These are phyloP conservation scores for Platerodrilus igneus DNA, from an alignment of 2,888 invertebrate species.

Conservation along the genomic window DNA sequence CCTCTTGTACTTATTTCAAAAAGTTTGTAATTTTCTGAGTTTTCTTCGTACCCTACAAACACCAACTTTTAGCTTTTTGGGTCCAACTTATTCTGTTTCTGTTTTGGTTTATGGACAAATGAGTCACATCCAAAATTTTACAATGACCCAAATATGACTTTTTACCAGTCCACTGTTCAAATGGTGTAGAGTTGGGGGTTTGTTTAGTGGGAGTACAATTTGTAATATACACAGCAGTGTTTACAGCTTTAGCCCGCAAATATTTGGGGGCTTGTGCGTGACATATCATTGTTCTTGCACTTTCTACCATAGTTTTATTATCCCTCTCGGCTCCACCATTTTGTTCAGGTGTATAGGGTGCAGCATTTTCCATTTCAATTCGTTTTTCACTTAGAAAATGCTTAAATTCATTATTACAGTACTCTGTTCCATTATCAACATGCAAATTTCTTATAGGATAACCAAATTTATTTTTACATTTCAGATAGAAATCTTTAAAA, in stretches of 20 bases:
- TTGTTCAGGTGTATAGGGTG: slow-evolving; percentile 32
- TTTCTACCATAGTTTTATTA: slow-evolving; percentile 37
- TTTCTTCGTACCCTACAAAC: slow-evolving; percentile 26
- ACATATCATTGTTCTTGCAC: slow-evolving; percentile 36
- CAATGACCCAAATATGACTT: too few species aligned
- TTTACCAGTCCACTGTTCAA: slow-evolving; percentile 27
- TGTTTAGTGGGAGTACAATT: slow-evolving; percentile 31
- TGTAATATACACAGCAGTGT: slow-evolving; percentile 35
- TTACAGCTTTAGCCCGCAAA: slow-evolving; percentile 41
- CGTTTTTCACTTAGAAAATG: too few species aligned
- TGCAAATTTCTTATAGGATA: too few species aligned
- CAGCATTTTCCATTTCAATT: slow-evolving; percentile 27
- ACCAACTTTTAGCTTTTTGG: slow-evolving; percentile 20
- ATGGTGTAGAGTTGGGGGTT: slow-evolving; percentile 20
- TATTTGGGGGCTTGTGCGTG: slow-evolving; percentile 28
- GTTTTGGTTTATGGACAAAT: too few species aligned
- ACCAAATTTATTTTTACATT: slow-evolving; percentile 31
- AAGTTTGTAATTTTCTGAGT: slow-evolving; percentile 26
- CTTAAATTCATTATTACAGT: too few species aligned
- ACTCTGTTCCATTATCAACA: too few species aligned
- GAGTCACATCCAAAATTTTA: too few species aligned
- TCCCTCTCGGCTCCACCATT: slow-evolving; percentile 37
- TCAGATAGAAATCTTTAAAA: slow-evolving; percentile 19
- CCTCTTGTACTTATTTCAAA: slow-evolving; percentile 20
- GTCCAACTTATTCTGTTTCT: slow-evolving; percentile 20